Evolutionary conservation across 2,888 invertebrate species (phyloP), one percentile per base, ranked within the genome.

Genomic region (Dolichomitus sp.): DNA sequence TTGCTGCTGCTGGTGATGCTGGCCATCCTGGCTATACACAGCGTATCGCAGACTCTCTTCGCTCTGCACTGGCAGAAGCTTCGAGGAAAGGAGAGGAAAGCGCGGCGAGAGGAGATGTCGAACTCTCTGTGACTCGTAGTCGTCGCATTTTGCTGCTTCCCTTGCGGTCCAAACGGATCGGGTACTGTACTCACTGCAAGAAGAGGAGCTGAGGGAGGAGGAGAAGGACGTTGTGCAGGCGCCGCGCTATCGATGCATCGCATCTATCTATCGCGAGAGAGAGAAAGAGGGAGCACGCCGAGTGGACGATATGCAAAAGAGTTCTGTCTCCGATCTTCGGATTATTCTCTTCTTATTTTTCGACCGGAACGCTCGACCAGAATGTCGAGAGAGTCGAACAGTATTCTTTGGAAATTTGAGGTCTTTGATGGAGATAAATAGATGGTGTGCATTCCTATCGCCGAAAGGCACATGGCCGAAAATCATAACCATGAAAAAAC

Each of bases 201-300:
- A 65, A 14, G 45, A 65, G 14, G 42, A 37, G 11, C 17, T 23
- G 30, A 33, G 17, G 59, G 27, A 74, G 65, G 57, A 40, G 42
- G 42, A 37, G 40, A 50, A 30, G 68, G 66, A 69, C 48, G 59
- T 84, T 85, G 86, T 87, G 45, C 52, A 27, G 88, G 87, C 88
- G 89, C 88, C 89, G 89, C 85, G 87, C 76, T 90, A 89, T 89
- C 90, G 85, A 81, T 68, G 83, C 85, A 88, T 89, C 88, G 86
- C 86, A 89, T 89, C 88, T 89, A 89, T 88, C 89, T 72, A 72
- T 72, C 45, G 70, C 42, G 19, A 27, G 89, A 86, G 86, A 76
- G 81, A 87, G 85, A 85, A 4, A 76, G 80, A 86, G 82, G 33
- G 45, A 48, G 27, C 30, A 52, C 14, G 19, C 0, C 23, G 40